phyloP scores from a whole-genome alignment of 2,113 vertebrate species.

The Lota lota region DNA sequence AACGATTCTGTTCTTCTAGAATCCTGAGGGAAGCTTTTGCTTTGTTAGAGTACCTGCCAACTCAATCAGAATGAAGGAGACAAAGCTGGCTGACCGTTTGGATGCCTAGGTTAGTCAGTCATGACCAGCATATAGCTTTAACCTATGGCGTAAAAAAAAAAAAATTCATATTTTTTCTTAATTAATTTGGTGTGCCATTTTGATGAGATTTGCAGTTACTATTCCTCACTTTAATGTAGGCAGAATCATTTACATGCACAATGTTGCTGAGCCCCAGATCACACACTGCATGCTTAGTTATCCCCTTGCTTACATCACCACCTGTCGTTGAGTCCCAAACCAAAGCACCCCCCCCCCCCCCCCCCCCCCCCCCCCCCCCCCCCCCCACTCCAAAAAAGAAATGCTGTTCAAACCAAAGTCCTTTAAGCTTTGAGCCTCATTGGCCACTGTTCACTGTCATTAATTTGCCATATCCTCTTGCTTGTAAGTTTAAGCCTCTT shows the following conservation, averaged over 20 bases:
- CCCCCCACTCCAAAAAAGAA: background rate
- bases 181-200: too few relatives aligned
- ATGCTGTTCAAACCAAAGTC: background rate
- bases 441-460: background rate
- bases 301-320: background rate
- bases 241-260: too few relatives aligned
- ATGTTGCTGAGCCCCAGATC: background rate
- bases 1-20: too few relatives aligned
- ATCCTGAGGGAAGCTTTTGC: too few relatives aligned
- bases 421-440: background rate
- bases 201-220: too few relatives aligned
- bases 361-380: too few relatives aligned
- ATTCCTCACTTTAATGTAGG: too few relatives aligned
- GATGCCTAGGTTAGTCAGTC: background rate
- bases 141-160: background rate
- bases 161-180: too few relatives aligned
- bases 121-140: background rate
- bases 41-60: too few relatives aligned
- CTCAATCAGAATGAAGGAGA: too few relatives aligned
- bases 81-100: too few relatives aligned
- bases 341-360: background rate
- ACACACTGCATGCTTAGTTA: background rate
- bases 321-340: background rate
- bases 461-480: background rate
- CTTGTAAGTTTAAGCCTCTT: background rate